Conservation (phyloP, 2,888 invertebrate species). For the Drosophila maculinotata region DNA sequence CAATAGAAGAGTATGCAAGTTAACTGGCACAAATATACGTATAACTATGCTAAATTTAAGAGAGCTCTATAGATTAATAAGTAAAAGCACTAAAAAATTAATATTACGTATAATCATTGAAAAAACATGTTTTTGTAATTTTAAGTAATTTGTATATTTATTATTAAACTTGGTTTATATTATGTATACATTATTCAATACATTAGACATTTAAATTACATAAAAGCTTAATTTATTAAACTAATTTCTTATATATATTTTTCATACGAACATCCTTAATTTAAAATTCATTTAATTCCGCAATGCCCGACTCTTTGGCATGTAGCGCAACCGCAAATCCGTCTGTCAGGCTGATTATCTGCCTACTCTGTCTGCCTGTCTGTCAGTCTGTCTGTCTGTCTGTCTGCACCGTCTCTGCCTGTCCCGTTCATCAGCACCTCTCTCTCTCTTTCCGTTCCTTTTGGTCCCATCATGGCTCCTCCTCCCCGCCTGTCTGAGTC, state of each 20-base stretch:
- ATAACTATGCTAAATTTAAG: background rate
- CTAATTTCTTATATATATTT: background rate
- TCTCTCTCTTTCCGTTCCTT: background rate
- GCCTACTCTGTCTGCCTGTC: constrained; percentile 13
- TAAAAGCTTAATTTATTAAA: background rate
- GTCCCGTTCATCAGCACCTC: constrained; percentile 4
- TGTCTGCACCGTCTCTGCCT: constrained; percentile 6
- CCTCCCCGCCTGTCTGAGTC: constrained; percentile 35
- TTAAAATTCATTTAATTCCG: background rate
- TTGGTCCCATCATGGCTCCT: constrained; percentile 4
- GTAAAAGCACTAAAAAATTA: no score
- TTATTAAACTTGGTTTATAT: no score
- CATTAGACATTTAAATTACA: no score
- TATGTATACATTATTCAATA: no score
- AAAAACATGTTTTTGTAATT: no score
- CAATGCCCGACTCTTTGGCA: constrained; percentile 22
- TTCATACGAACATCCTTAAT: background rate
- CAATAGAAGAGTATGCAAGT: constrained; percentile 4
- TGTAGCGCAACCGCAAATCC: constrained; percentile 51
- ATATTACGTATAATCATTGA: no score
- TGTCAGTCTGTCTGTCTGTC: constrained; percentile 14
- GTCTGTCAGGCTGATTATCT: constrained; percentile 67
- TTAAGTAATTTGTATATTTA: background rate
- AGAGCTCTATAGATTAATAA: background rate
- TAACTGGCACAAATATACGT: background rate